Evolutionary conservation across 2,113 vertebrate species (phyloP).

Genomic region (Australoheros scitulus): DNA sequence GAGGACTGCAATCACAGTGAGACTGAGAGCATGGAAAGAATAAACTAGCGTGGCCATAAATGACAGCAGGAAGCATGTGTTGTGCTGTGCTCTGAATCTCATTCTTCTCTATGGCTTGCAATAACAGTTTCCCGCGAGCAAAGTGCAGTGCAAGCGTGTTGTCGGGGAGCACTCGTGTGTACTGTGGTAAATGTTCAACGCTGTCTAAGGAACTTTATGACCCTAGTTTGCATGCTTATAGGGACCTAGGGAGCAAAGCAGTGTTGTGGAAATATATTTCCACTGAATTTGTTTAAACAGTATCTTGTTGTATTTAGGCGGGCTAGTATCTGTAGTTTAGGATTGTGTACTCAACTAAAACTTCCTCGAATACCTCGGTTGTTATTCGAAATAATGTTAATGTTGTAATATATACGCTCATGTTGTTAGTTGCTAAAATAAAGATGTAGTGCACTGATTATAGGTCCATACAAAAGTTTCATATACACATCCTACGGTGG

Average conservation of each 20-base stretch:
- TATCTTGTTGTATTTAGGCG: not conserved
- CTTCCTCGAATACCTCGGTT: not conserved
- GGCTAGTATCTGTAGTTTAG: not conserved
- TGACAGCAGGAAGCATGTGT: no score
- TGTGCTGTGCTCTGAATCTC: not conserved
- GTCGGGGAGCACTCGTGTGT: not conserved
- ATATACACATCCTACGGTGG: no score
- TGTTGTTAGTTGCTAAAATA: not conserved
- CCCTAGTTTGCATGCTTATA: not conserved
- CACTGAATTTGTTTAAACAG: not conserved
- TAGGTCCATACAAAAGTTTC: no score
- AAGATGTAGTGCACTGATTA: no score
- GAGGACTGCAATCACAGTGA: not conserved
- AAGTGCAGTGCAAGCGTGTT: not conserved
- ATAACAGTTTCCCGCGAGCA: not conserved
- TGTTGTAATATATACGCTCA: not conserved
- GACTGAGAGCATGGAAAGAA: not conserved
- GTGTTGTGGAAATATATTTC: not conserved
- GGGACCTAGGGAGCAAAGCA: not conserved
- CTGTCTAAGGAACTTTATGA: not conserved
- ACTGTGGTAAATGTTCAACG: not conserved
- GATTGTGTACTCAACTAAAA: not conserved
- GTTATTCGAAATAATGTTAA: not conserved
- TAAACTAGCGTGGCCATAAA: not conserved
- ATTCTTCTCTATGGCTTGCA: not conserved